A percentile compares a stretch with the other conserved stretches of the same genome.
phyloP scores from a whole-genome alignment of 2,888 invertebrate species.

The Cotesia congregata region DNA sequence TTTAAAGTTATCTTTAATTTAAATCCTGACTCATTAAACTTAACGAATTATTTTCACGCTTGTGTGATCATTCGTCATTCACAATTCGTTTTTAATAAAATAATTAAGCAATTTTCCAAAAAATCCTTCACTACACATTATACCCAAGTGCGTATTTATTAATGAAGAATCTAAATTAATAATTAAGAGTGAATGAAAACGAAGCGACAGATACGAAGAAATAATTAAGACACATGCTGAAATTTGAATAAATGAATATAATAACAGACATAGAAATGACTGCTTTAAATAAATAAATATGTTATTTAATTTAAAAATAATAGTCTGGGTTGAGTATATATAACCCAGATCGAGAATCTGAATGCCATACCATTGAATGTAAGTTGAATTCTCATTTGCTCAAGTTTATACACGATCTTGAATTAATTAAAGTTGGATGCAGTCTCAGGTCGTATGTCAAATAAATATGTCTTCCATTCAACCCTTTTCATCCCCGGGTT shows the following conservation, averaged over 20 bases:
- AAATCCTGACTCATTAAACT: background rate
- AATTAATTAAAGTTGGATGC: slow-evolving; percentile 71
- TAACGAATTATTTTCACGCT: no score
- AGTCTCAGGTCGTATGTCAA: slow-evolving; percentile 71
- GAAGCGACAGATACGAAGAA: background rate
- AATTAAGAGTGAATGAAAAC: no score
- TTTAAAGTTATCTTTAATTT: background rate
- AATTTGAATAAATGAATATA: slow-evolving; percentile 35
- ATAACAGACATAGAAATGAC: slow-evolving; percentile 34
- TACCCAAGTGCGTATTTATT: no score
- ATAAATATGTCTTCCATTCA: slow-evolving; percentile 68
- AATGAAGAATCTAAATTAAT: no score
- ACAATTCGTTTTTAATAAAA: no score
- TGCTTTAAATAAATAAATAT: background rate
- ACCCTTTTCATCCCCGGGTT: slow-evolving; percentile 37
- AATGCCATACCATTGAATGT: slow-evolving; percentile 62
- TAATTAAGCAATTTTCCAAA: no score
- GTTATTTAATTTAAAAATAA: slow-evolving; percentile 33
- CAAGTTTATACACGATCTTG: slow-evolving; percentile 64
- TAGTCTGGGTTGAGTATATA: slow-evolving; percentile 49
- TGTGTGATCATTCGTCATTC: no score
- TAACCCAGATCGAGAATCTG: slow-evolving; percentile 68
- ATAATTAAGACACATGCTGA: slow-evolving; percentile 19
- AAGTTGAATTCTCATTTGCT: slow-evolving; percentile 68
- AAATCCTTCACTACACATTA: no score